Base-by-base conservation (phyloP, 1,140 invertebrate genomes). In the Pogonognathellus flavescens region DNA sequence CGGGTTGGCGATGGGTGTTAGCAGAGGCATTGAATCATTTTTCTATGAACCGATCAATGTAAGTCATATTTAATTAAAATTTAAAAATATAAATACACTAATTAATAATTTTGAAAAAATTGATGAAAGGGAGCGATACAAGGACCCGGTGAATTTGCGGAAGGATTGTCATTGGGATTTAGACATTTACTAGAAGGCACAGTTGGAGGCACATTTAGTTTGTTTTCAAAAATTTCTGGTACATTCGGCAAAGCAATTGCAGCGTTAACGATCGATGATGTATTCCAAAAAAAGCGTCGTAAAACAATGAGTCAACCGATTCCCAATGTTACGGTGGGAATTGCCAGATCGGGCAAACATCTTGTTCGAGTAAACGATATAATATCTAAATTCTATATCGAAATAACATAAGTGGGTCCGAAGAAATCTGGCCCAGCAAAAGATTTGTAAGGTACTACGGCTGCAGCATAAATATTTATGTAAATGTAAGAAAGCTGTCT, bases 11-110 rank as follows among this genome's bases (percentile, higher is more conserved):
- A 91, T 98, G 11, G 98, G 98, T 14, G 92, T 99, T 4, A 96
- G 95, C 87, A 95, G 97, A 91, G 98, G 98, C 10, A 96, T 99
- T 6, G 97, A 98, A 90, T 97, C 99, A 92, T 92, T 99, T 49
- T 99, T 99, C 91, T 99, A 99, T 91, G 98, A 99, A 91, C 98
- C 98, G 5, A 96, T 98, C 91, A 96, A 98, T 92, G 95, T 96
- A 90, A 87, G 8, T n/a, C n/a, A n/a, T n/a, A n/a, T n/a, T n/a
- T n/a, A n/a, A n/a, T n/a, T n/a, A n/a, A n/a, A n/a, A n/a, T n/a
- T n/a, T n/a, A n/a, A n/a, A n/a, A n/a, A n/a, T n/a, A n/a, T n/a
- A n/a, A n/a, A n/a, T n/a, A n/a, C n/a, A n/a, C n/a, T n/a, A n/a
- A n/a, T n/a, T n/a, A n/a, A n/a, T n/a, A n/a, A n/a, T n/a, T n/a